Evolutionary conservation across 2,888 invertebrate species (phyloP).

Genomic region (Caenorhabditis drosophilae): DNA sequence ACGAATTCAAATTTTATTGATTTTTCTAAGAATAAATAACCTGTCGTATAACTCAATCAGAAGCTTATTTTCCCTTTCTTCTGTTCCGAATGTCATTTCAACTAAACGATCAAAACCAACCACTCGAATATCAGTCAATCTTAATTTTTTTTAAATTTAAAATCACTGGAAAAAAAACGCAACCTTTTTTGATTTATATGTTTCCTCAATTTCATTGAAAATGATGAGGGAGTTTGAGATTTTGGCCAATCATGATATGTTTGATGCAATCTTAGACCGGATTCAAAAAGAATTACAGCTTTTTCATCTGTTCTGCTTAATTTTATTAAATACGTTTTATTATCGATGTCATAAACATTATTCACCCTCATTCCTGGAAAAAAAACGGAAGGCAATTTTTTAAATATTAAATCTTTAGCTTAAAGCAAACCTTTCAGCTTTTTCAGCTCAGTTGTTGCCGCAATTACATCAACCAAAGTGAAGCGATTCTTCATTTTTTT

Average conservation of each 20-base stretch:
- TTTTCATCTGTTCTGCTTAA: conserved; percentile 83
- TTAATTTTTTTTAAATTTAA: conserved; percentile 9
- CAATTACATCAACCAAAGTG: conserved; percentile 89
- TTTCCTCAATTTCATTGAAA: conserved; percentile 90
- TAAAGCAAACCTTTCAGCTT: conserved; percentile 33
- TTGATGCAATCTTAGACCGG: conserved; percentile 88
- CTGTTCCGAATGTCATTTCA: conserved; percentile 89
- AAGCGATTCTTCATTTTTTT: conserved; percentile 86
- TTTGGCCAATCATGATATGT: conserved; percentile 99
- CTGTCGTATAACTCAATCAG: conserved; percentile 90
- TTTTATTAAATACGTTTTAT: conserved; percentile 88
- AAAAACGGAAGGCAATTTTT: too few relatives aligned
- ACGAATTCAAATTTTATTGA: not conserved
- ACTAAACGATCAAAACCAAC: conserved; percentile 91
- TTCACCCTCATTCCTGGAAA: conserved; percentile 84
- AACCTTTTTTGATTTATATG: conserved; percentile 90
- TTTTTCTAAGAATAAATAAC: conserved; percentile 11
- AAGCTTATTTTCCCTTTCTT: conserved; percentile 91
- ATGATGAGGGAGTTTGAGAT: conserved; percentile 78
- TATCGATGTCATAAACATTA: conserved; percentile 96
- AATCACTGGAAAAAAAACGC: not conserved
- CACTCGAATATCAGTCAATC: conserved; percentile 73
- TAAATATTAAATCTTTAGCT: too few relatives aligned
- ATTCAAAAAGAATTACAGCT: conserved; percentile 86
- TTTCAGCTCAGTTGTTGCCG: conserved; percentile 82